Base-by-base conservation (phyloP, 2,797 vertebrate genomes). In the Notamacropus eugenii region DNA sequence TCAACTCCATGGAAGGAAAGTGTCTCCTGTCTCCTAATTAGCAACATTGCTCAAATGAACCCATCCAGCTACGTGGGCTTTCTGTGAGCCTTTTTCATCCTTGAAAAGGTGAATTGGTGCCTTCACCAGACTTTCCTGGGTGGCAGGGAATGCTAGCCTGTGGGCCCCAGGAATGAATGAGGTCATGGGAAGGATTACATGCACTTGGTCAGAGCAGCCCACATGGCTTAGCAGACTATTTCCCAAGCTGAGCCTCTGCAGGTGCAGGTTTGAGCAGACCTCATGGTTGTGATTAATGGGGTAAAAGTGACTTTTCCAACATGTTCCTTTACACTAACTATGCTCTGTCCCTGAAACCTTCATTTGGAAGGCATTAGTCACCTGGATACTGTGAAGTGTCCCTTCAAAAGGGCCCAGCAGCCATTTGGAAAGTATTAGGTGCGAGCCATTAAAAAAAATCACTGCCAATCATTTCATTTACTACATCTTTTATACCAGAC, bases 201-300 rank as follows among this genome's bases (percentile, higher is more conserved):
- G 40, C 74, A 98, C 99, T 98, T 98, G 96, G 96, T 98, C 98
- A 97, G 98, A 97, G 98, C 97, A 97, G 95, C 40, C 74, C 97
- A 97, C 98, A 98, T 98, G 98, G 99, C 98, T 97, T 96, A 96
- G 98, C 96, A 98, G 91, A 93, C 97, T 96, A 92, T 98, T 98
- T 98, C 98, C 97, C 98, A 98, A 98, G 97, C 99, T 99, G 98
- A 97, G 98, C 99, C 98, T 97, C 8, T 99, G 96, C 99, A 99
- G 99, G 99, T 99, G 99, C 58, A 93, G 98, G 97, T 98, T 98
- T 98, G 98, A 98, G 98, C 97, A 98, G 97, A 98, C 98, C 95
- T 98, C 91, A 96, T 98, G 10, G 57, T 98, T 34, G 56, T 99
- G 99, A 99, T 99, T 98, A 98, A 99, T 99, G 98, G 98, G 98